Evolutionary conservation across 1,140 invertebrate species (phyloP), one percentile per base, ranked within the genome.

Genomic region (Megalonaias nervosa): DNA sequence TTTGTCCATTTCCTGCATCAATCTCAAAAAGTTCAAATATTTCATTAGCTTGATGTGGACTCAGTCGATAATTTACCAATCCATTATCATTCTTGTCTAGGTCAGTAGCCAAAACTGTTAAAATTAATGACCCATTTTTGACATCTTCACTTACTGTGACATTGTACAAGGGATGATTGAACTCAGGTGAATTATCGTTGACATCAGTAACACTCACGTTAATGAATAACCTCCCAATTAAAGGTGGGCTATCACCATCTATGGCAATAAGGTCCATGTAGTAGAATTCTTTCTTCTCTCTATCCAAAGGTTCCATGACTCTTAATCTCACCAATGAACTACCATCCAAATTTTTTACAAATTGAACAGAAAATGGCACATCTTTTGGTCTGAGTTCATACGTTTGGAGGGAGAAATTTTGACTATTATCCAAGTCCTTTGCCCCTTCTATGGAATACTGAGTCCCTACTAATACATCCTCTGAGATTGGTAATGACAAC

Each of bases 361-460:
- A 82, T 38, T 82, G 67, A 15, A 89, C 67, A 6, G 80, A 79
- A 81, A 89, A 88, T 9, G 82, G 80, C 17, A 67, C 58, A 59
- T 74, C 67, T 13, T 59, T 77, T 12, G 86, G 81, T 6, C 86
- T 67, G 16, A 89, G 26, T 17, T 68, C 60, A 69, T 89, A 88
- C 16, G 60, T 70, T 59, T 86, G 74, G 14, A 89, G 71, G 4
- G 84, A 83, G 60, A 88, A 87, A 55, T 86, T 85, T 21, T 94
- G 93, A 1, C 97, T 97, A 12, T 97, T 85, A 69, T 87, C 86
- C 57, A 67, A 81, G 64, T 91, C 87, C 67, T 79, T 85, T 73
- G 81, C 88, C 57, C 78, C 85, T 65, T 73, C 85, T 64, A 88
- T 96, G 95, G 38, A 91, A 0, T 95, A 94, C 90, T 97, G 95